phyloP scores from a whole-genome alignment of 1,140 invertebrate genomes.

The Liolophura sinensis region DNA sequence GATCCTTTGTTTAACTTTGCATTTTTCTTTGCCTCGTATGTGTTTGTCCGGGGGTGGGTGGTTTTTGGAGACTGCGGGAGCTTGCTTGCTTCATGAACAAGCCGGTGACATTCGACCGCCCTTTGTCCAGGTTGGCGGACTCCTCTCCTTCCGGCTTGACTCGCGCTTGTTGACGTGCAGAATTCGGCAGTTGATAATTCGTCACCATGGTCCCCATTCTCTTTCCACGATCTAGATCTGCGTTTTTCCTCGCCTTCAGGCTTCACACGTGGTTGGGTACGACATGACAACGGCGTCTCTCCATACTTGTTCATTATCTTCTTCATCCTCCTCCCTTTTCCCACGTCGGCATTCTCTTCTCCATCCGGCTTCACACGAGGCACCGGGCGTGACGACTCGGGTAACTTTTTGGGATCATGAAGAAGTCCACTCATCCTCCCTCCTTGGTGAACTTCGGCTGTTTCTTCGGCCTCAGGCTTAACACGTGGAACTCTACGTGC shows the following conservation, averaged over 20 bases:
- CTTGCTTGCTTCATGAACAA: no score
- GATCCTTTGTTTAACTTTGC: no score
- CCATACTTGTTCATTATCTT: conserved; percentile 42
- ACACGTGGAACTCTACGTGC: conserved; percentile 30
- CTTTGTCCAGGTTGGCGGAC: conserved; percentile 33
- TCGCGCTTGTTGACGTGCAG: conserved; percentile 9
- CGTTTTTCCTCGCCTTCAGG: conserved; percentile 43
- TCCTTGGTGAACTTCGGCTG: conserved; percentile 41
- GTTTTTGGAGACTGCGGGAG: no score
- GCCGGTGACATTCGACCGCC: conserved; percentile 31
- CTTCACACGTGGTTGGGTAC: conserved; percentile 47
- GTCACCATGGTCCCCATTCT: conserved; percentile 40
- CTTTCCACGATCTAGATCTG: conserved; percentile 36
- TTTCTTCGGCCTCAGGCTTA: conserved; percentile 38
- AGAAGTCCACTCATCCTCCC: conserved; percentile 32
- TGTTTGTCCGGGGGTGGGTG: no score
- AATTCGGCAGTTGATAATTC: conserved; percentile 22
- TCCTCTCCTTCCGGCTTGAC: conserved; percentile 39
- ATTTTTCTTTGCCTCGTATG: no score
- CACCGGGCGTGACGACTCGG: conserved; percentile 29
- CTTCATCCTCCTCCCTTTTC: conserved; percentile 38
- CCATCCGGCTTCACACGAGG: conserved; percentile 47
- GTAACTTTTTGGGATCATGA: conserved; percentile 34
- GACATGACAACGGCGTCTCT: conserved; percentile 28
- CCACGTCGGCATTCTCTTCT: conserved; percentile 35